Evolutionary conservation across 2,888 invertebrate genomes (phyloP).

Genomic region (Melanotus villosus): DNA sequence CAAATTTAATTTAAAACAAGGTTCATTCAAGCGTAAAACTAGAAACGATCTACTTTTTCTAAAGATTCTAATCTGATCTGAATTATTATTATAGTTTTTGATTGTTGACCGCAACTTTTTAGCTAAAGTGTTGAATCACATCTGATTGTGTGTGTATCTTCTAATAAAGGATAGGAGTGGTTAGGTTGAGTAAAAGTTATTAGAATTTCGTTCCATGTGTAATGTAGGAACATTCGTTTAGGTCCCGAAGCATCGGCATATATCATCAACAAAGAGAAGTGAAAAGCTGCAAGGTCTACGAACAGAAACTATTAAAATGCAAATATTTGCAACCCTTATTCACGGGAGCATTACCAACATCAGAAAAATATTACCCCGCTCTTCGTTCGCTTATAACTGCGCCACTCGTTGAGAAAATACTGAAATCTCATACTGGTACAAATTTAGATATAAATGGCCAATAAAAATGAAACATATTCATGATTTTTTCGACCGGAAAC

Average conservation of each 20-base stretch:
- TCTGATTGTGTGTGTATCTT: no score
- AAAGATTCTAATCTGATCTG: no score
- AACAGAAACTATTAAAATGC: conserved; percentile 69
- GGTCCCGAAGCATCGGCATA: conserved; percentile 15
- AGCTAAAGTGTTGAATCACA: no score
- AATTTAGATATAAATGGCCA: conserved; percentile 68
- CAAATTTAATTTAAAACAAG: no score
- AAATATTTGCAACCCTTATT: conserved; percentile 65
- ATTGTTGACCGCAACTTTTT: no score
- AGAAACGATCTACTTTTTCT: no score
- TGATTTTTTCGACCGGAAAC: conserved; percentile 68
- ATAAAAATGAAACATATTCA: conserved; percentile 71
- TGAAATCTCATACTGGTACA: conserved; percentile 63
- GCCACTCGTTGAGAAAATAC: conserved; percentile 50
- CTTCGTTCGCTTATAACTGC: conserved; percentile 54
- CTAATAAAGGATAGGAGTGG: no score
- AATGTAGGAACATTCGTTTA: background rate
- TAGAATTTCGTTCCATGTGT: no score
- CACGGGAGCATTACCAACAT: conserved; percentile 55
- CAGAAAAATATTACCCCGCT: conserved; percentile 59
- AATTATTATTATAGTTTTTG: no score
- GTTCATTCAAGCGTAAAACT: no score
- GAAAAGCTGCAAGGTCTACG: conserved; percentile 62
- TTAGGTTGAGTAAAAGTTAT: no score
- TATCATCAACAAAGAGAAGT: conserved; percentile 61